Conservation (phyloP, 2,113 vertebrate genomes). For the Leptobrachium leishanense region DNA sequence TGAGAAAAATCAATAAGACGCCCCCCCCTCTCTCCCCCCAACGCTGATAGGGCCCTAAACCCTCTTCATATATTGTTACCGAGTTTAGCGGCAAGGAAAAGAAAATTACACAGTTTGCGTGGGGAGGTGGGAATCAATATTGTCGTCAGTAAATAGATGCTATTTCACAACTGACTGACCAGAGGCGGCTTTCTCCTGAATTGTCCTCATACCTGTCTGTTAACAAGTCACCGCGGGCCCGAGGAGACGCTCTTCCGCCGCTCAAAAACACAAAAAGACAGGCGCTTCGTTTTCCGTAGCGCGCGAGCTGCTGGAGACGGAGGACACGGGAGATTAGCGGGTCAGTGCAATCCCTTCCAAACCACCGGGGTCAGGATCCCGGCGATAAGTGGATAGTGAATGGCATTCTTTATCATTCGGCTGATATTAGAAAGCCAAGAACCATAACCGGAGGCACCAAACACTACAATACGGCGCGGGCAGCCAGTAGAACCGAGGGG, state of each 20-base stretch:
- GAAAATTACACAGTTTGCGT: conserved; percentile 72
- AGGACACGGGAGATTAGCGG: conserved; percentile 64
- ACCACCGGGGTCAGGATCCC: conserved; percentile 19
- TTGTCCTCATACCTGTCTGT: conserved; percentile 76
- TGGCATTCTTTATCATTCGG: background rate
- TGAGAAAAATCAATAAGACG: conserved; percentile 83
- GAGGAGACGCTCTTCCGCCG: conserved; percentile 75
- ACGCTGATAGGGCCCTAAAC: conserved; percentile 68
- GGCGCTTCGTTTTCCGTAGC: conserved; percentile 76
- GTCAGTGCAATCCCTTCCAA: conserved; percentile 62
- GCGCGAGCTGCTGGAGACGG: conserved; percentile 66
- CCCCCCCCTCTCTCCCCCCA: conserved; percentile 64
- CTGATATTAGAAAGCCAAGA: background rate
- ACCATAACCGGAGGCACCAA: background rate
- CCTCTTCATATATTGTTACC: conserved; percentile 70
- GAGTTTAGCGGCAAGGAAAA: conserved; percentile 72
- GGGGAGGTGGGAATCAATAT: conserved; percentile 84
- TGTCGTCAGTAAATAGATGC: conserved; percentile 91
- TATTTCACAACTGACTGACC: conserved; percentile 97
- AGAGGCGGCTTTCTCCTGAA: conserved; percentile 66
- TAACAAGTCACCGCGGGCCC: conserved; percentile 87
- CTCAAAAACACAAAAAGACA: conserved; percentile 71
- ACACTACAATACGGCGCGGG: too few species aligned
- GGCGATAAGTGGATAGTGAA: background rate
- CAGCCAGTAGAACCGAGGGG: too few species aligned